A percentile compares a stretch with the other conserved stretches of the same genome.
Evolutionary conservation across 2,113 vertebrate genomes (phyloP).

Genomic region (Dunckerocampus dactyliophorus): DNA sequence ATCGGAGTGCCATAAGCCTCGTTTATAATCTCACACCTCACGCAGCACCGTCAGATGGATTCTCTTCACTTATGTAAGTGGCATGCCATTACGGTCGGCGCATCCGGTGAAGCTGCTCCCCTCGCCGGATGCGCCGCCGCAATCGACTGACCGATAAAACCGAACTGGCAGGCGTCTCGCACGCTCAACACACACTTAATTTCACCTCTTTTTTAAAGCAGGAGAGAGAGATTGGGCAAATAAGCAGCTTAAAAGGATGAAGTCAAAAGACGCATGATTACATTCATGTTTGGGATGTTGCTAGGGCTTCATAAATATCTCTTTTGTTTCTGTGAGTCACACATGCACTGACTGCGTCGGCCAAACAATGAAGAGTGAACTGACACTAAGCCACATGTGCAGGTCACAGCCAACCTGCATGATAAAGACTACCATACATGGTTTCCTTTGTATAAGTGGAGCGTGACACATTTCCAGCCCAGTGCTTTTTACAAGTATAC

Average conservation of each 20-base stretch:
- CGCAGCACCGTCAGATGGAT: slow-evolving; percentile 33
- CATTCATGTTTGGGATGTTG: slow-evolving; percentile 7
- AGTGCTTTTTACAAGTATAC: slow-evolving; percentile 29
- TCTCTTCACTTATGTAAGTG: slow-evolving; percentile 50
- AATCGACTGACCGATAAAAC: slow-evolving; percentile 40
- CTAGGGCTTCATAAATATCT: slow-evolving; percentile 2
- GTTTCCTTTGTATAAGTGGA: slow-evolving; percentile 24
- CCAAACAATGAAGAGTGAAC: not conserved
- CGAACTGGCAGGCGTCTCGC: slow-evolving; percentile 47
- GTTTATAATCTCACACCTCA: slow-evolving; percentile 58
- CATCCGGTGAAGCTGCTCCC: slow-evolving; percentile 13
- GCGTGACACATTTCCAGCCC: slow-evolving; percentile 34
- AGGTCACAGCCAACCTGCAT: not conserved
- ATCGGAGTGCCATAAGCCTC: slow-evolving; percentile 20
- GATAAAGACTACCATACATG: slow-evolving; percentile 38
- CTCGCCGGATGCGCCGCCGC: slow-evolving; percentile 12
- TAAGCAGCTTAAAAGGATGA: slow-evolving; percentile 49
- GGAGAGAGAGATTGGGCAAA: slow-evolving; percentile 21
- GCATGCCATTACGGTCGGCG: slow-evolving; percentile 12
- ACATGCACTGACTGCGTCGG: not conserved
- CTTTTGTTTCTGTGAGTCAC: not conserved
- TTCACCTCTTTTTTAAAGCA: slow-evolving; percentile 43
- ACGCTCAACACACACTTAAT: slow-evolving; percentile 39
- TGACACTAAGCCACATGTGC: not conserved
- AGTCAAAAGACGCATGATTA: slow-evolving; percentile 9